A percentile compares a stretch with the other conserved stretches of the same genome.
phyloP scores from a whole-genome alignment of 2,797 vertebrate genomes.

The Hypotaenidia philippensis region DNA sequence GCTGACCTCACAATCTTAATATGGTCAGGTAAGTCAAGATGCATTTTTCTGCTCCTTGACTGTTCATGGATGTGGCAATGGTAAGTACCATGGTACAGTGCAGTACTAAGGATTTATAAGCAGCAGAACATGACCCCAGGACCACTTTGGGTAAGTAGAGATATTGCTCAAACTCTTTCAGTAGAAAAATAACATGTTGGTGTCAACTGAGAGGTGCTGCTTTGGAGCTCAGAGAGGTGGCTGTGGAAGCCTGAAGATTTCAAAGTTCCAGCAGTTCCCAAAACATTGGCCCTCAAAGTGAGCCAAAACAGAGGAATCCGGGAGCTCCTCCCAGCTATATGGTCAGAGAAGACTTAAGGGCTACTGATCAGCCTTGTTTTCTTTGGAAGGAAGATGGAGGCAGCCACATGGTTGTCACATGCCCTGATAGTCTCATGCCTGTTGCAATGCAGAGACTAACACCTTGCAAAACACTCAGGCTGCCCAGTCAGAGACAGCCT shows the following conservation, averaged over 20 bases:
- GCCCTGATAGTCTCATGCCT: neutral
- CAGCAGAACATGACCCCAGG: neutral
- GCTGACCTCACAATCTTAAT: neutral
- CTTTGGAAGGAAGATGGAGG: neutral
- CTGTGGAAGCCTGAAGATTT: neutral
- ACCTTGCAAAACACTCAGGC: neutral
- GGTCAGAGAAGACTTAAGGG: neutral
- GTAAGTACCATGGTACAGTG: neutral
- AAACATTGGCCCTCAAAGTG: neutral
- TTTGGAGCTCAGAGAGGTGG: neutral
- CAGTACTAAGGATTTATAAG: neutral
- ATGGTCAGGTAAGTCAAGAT: neutral
- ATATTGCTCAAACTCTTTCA: neutral
- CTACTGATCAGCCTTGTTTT: neutral
- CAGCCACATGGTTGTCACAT: accelerated
- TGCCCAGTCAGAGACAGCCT: neutral
- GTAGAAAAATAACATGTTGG: accelerated
- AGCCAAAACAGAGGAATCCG: neutral
- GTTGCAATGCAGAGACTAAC: neutral
- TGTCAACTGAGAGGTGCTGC: neutral
- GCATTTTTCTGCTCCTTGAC: neutral
- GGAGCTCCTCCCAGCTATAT: neutral
- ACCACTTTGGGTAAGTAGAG: neutral
- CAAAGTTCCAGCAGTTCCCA: neutral
- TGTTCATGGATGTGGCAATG: neutral